Percentiles rank a stretch among this genome's conserved stretches.
These are phyloP conservation scores for Pomacea canaliculata DNA, from an alignment of 2,888 invertebrate genomes.

Conservation along the genomic window DNA sequence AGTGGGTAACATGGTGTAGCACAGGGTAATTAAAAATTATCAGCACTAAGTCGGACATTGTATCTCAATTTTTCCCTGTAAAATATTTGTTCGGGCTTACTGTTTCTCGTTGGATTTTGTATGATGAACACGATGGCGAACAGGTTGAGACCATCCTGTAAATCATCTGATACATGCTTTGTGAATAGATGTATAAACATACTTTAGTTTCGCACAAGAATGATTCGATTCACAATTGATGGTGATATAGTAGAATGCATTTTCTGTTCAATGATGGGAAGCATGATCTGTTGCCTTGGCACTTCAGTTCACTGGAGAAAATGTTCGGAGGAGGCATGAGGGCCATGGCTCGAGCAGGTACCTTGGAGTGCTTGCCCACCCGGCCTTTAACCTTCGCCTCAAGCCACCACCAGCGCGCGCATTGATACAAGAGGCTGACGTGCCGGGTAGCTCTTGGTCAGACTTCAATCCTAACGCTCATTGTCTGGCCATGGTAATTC, in stretches of 20 bases:
- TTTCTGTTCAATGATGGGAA: constrained; percentile 70
- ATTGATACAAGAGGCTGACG: constrained; percentile 73
- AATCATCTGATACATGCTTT: no score
- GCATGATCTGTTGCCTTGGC: constrained; percentile 72
- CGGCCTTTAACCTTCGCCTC: constrained; percentile 74
- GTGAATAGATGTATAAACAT: background rate
- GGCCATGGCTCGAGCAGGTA: constrained; percentile 71
- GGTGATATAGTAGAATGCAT: background rate
- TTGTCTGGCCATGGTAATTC: constrained; percentile 74
- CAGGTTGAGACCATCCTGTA: no score
- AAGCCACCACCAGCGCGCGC: constrained; percentile 74
- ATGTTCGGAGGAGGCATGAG: constrained; percentile 72
- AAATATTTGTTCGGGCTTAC: accelerated
- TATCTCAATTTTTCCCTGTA: no score
- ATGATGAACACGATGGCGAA: no score
- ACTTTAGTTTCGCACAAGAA: background rate
- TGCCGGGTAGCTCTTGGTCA: constrained; percentile 74
- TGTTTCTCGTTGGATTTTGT: no score
- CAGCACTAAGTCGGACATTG: no score
- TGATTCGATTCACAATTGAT: no score
- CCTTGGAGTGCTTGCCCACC: constrained; percentile 75
- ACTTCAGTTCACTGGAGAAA: constrained; percentile 76
- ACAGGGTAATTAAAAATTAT: no score
- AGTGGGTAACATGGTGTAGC: no score
- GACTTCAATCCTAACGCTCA: constrained; percentile 78